phyloP scores from a whole-genome alignment of 2,888 invertebrate genomes.

The Philaethria dido region DNA sequence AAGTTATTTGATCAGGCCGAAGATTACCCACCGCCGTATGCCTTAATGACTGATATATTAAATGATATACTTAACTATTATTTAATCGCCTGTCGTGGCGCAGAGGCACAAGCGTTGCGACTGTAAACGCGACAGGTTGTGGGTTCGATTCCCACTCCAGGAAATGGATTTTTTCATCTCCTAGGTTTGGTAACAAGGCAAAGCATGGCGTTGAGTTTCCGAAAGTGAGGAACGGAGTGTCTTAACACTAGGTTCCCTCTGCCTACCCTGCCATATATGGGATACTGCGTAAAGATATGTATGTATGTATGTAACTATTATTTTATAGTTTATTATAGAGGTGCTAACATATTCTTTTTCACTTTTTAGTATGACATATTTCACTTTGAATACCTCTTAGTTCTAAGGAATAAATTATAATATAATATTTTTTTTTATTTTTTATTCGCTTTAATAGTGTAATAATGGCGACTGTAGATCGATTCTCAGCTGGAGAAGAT shows the following conservation, averaged over 20 bases:
- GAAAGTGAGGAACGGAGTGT: too few relatives aligned
- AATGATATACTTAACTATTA: conserved; percentile 66
- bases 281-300: too few relatives aligned
- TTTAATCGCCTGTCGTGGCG: neutral
- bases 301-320: too few relatives aligned
- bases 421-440: neutral
- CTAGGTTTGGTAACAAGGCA: too few relatives aligned
- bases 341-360: neutral
- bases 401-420: neutral
- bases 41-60: conserved; percentile 70
- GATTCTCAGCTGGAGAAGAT: conserved; percentile 4
- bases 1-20: conserved; percentile 69
- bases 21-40: conserved; percentile 60
- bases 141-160: too few relatives aligned
- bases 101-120: too few relatives aligned
- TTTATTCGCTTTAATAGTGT: neutral
- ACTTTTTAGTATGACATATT: neutral
- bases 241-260: too few relatives aligned
- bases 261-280: too few relatives aligned
- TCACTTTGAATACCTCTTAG: neutral
- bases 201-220: too few relatives aligned
- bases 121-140: too few relatives aligned
- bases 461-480: neutral
- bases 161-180: too few relatives aligned
- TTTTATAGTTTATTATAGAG: neutral